Conservation (phyloP, 2,888 invertebrate species). For the Lasioglossum figueresi region DNA sequence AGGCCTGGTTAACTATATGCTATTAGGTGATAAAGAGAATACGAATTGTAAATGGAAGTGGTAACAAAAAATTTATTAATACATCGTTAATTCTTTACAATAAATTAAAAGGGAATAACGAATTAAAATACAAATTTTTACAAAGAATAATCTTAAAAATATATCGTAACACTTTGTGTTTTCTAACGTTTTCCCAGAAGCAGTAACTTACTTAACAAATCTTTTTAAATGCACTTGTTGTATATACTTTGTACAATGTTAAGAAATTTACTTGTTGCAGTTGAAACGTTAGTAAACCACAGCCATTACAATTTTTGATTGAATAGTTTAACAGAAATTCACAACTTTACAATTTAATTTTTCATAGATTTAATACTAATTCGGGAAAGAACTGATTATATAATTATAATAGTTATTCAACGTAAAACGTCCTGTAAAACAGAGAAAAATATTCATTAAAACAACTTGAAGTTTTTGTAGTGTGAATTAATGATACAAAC, state of each 20-base stretch:
- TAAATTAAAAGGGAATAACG: conserved; percentile 24
- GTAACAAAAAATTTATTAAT: conserved; percentile 55
- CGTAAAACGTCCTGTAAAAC: neutral
- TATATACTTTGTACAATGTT: neutral
- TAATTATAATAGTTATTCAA: neutral
- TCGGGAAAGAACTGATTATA: conserved; percentile 10
- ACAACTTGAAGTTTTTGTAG: conserved; percentile 21
- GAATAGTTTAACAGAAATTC: neutral
- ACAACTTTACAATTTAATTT: neutral
- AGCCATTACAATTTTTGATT: conserved; percentile 13
- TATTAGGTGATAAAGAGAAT: neutral
- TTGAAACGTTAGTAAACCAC: conserved; percentile 16
- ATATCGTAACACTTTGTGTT: conserved; percentile 6
- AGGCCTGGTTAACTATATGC: too few relatives aligned
- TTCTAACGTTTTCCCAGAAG: neutral
- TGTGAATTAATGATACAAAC: conserved; percentile 43
- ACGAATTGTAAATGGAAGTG: neutral
- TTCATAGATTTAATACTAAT: neutral
- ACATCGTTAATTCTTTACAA: conserved; percentile 41
- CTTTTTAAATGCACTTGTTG: neutral
- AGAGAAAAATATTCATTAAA: conserved; percentile 18
- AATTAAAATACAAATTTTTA: conserved; percentile 22
- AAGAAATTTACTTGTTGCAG: conserved; percentile 29
- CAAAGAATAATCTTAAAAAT: conserved; percentile 44
- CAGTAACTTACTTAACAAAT: conserved; percentile 5